A percentile compares a stretch with the other conserved stretches of the same genome.
phyloP scores from a whole-genome alignment of 2,888 invertebrate species.

The Pecten maximus region DNA sequence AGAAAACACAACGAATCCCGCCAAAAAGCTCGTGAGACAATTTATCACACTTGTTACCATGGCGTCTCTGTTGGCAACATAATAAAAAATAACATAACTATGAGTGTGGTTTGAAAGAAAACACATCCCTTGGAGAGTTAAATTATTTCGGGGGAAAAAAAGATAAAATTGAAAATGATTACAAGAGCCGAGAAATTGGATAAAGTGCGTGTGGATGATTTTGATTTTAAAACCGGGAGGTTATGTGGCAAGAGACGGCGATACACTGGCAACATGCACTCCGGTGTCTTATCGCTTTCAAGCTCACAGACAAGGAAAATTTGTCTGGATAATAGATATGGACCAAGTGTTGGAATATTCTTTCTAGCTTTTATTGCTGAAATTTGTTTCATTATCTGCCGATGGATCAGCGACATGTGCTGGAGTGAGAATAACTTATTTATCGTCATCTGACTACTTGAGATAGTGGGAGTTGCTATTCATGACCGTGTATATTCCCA shows the following conservation, averaged over 20 bases:
- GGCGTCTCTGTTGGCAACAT: constrained; percentile 88
- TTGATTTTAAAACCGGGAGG: neutral
- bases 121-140: neutral
- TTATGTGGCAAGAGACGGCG: neutral
- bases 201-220: neutral
- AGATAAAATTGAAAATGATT: neutral
- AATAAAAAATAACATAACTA: neutral
- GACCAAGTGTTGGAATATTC: neutral
- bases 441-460: neutral
- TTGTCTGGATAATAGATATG: neutral
- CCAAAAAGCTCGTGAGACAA: constrained; percentile 96
- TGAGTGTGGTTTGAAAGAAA: neutral
- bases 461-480: neutral
- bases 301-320: neutral
- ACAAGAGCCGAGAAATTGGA: neutral
- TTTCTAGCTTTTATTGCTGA: neutral
- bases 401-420: constrained; percentile 9
- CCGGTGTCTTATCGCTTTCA: neutral
- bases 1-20: constrained; percentile 99
- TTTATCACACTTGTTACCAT: constrained; percentile 97
- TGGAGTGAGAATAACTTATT: neutral
- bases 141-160: neutral
- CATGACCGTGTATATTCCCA: neutral
- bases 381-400: constrained; percentile 23
- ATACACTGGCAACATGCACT: neutral